These are phyloP conservation scores for Dendrocopos noguchii DNA, from an alignment of 2,113 vertebrate species.

Conservation along the genomic window DNA sequence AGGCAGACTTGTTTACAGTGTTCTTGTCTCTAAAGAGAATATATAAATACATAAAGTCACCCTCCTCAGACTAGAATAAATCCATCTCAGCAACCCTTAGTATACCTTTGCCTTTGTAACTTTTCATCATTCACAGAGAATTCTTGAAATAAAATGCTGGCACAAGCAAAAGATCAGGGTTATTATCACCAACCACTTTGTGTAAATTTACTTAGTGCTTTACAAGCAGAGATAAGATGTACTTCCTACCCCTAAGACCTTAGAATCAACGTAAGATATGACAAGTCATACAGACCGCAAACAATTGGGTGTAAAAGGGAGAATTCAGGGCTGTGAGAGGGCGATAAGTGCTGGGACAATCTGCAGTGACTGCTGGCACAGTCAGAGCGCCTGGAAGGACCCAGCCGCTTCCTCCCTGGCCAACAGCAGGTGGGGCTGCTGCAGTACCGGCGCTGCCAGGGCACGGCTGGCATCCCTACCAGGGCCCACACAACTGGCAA, in stretches of 20 bases:
- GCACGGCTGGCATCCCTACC: not conserved
- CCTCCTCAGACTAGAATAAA: not conserved
- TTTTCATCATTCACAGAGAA: not conserved
- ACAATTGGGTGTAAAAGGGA: not conserved
- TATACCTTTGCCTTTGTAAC: not conserved
- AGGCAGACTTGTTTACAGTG: not conserved
- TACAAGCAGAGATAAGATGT: constrained; percentile 5
- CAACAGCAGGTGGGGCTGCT: constrained; percentile 78
- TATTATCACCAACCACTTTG: not conserved
- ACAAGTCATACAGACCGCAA: not conserved
- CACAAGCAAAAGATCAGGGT: not conserved
- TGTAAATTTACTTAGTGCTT: constrained; percentile 13
- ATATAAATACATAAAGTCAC: not conserved
- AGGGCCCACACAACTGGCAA: no score
- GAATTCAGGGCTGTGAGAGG: not conserved
- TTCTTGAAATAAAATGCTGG: not conserved
- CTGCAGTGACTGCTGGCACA: rapidly evolving
- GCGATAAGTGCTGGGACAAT: not conserved
- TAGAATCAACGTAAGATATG: not conserved
- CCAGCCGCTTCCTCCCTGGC: not conserved
- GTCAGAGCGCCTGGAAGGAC: rapidly evolving
- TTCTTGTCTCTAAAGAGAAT: not conserved
- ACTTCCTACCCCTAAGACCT: not conserved
- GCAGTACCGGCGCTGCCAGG: not conserved
- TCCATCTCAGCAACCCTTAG: not conserved